A percentile compares a stretch with the other conserved stretches of the same genome.
These are phyloP conservation scores for Indicator indicator DNA, from an alignment of 2,113 vertebrate genomes.

Conservation along the genomic window DNA sequence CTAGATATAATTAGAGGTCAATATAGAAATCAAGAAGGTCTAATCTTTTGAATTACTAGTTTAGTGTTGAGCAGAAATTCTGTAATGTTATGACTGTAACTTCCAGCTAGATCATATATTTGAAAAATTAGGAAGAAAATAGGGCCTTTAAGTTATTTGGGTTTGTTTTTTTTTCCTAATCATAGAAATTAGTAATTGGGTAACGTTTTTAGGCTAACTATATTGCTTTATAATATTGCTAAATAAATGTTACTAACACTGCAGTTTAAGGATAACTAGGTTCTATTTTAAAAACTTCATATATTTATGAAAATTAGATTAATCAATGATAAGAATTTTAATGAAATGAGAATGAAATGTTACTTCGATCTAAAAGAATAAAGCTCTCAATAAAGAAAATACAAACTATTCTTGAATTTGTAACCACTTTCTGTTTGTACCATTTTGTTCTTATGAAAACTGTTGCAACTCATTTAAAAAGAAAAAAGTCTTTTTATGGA, in stretches of 20 bases:
- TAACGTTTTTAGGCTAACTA: background rate
- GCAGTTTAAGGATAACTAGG: background rate
- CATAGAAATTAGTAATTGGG: background rate
- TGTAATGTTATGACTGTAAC: background rate
- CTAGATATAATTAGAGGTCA: background rate
- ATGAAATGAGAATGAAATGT: slow-evolving; percentile 43
- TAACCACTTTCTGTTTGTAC: slow-evolving; percentile 45
- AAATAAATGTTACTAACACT: background rate
- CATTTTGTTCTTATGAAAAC: background rate
- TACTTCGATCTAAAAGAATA: slow-evolving; percentile 54
- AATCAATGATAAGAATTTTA: slow-evolving; percentile 23
- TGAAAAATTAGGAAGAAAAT: background rate
- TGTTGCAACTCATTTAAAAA: background rate
- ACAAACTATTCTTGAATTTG: slow-evolving; percentile 35
- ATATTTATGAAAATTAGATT: background rate
- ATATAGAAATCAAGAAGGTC: background rate
- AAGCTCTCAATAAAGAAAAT: slow-evolving; percentile 54
- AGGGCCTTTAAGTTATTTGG: background rate
- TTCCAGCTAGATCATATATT: background rate
- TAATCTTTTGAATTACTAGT: background rate
- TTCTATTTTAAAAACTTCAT: background rate
- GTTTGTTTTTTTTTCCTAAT: background rate
- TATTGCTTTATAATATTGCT: background rate
- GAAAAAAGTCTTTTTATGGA: background rate
- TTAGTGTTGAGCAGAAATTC: background rate